These are phyloP conservation scores for Chionodraco myersi DNA, from an alignment of 2,113 vertebrate species.

Conservation along the genomic window DNA sequence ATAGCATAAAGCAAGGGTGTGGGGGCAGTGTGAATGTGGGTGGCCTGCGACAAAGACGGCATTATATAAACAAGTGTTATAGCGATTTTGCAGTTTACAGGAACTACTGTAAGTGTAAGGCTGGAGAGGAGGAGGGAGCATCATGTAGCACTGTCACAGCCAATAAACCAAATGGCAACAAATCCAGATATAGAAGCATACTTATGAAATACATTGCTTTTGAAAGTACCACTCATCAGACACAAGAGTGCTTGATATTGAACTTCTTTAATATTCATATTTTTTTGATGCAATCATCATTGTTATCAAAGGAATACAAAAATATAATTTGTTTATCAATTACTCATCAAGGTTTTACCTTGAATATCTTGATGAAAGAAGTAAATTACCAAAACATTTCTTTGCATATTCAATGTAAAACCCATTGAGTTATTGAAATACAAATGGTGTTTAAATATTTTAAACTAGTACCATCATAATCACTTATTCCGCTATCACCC, in stretches of 20 bases:
- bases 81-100: constrained; percentile 59
- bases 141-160: constrained; percentile 42
- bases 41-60: constrained; percentile 60
- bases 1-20: constrained; percentile 65
- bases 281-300: not conserved
- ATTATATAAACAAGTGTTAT: constrained; percentile 72
- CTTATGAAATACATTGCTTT: constrained; percentile 39
- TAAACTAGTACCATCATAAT: no score
- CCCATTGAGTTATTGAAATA: no score
- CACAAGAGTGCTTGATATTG: not conserved
- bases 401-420: no score
- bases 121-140: constrained; percentile 40
- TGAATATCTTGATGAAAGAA: no score
- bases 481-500: no score
- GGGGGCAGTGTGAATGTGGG: constrained; percentile 69
- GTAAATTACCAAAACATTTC: no score
- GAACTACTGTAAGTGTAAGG: constrained; percentile 38
- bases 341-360: no score
- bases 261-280: not conserved
- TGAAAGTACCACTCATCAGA: constrained; percentile 1
- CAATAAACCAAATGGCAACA: constrained; percentile 55
- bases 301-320: no score
- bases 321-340: no score
- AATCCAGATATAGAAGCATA: constrained; percentile 41
- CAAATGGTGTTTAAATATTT: no score